Conservation (phyloP, 2,797 vertebrate species). For the Podargus strigoides region DNA sequence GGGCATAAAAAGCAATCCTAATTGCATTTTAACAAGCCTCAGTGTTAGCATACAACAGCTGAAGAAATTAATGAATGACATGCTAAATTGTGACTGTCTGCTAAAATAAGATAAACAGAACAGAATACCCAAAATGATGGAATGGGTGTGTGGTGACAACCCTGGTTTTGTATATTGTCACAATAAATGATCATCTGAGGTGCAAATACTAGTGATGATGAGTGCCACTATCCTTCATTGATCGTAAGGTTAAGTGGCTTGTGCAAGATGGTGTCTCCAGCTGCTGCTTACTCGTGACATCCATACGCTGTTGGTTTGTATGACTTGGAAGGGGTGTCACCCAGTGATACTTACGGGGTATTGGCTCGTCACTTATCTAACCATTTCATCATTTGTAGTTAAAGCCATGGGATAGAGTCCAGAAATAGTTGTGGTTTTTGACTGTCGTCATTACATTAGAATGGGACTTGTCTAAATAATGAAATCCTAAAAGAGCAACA, state of each 20-base stretch:
- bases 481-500: not conserved
- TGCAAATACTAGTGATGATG: not conserved
- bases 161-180: not conserved
- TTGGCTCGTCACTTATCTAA: not conserved
- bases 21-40: not conserved
- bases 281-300: not conserved
- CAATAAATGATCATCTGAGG: fast-evolving
- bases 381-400: not conserved
- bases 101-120: not conserved
- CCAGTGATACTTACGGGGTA: not conserved
- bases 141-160: not conserved
- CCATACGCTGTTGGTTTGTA: fast-evolving
- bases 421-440: not conserved
- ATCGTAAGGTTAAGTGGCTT: not conserved
- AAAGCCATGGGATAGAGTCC: not conserved
- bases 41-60: not conserved
- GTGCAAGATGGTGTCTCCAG: not conserved
- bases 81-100: not conserved
- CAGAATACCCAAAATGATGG: not conserved
- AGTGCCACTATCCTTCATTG: not conserved
- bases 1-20: not conserved
- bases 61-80: not conserved
- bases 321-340: not conserved
- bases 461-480: not conserved
- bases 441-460: not conserved